phyloP scores from a whole-genome alignment of 2,888 invertebrate species.

The Sphaerophoria rueppellii region DNA sequence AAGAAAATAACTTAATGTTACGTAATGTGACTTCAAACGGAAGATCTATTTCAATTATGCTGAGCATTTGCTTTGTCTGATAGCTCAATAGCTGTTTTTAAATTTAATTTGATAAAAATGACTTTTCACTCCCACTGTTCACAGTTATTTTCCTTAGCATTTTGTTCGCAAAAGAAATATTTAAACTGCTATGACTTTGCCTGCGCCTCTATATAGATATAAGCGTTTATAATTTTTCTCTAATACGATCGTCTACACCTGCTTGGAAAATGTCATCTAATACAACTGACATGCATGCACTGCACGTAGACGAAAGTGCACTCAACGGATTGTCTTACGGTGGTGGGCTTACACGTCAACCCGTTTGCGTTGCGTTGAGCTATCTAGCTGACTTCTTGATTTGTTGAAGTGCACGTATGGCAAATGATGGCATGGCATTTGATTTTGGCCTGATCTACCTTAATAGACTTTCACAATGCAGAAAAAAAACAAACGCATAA shows the following conservation, averaged over 20 bases:
- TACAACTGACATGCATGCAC: constrained; percentile 66
- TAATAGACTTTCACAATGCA: constrained; percentile 56
- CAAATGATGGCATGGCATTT: constrained; percentile 19
- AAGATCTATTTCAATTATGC: too few relatives aligned
- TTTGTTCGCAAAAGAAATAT: too few relatives aligned
- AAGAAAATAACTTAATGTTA: too few relatives aligned
- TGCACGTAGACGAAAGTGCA: constrained; percentile 73
- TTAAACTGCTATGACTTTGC: too few relatives aligned
- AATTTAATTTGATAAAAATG: too few relatives aligned
- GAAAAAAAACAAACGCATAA: background rate
- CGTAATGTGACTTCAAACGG: too few relatives aligned
- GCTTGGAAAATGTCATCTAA: constrained; percentile 71
- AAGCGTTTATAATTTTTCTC: constrained; percentile 36
- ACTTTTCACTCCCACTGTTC: constrained; percentile 16
- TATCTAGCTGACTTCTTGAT: constrained; percentile 42
- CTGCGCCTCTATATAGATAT: too few relatives aligned
- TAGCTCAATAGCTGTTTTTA: too few relatives aligned
- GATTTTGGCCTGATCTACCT: constrained; percentile 55
- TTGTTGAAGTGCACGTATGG: constrained; percentile 32
- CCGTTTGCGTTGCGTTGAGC: constrained; percentile 45
- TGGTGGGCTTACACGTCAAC: constrained; percentile 43
- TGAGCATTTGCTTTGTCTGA: too few relatives aligned
- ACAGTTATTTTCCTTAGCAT: too few relatives aligned
- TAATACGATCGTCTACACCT: constrained; percentile 69
- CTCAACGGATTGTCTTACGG: constrained; percentile 66